Evolutionary conservation across 2,797 vertebrate genomes (phyloP), one percentile per base, ranked within the genome.

Genomic region (Rhincodon typus): DNA sequence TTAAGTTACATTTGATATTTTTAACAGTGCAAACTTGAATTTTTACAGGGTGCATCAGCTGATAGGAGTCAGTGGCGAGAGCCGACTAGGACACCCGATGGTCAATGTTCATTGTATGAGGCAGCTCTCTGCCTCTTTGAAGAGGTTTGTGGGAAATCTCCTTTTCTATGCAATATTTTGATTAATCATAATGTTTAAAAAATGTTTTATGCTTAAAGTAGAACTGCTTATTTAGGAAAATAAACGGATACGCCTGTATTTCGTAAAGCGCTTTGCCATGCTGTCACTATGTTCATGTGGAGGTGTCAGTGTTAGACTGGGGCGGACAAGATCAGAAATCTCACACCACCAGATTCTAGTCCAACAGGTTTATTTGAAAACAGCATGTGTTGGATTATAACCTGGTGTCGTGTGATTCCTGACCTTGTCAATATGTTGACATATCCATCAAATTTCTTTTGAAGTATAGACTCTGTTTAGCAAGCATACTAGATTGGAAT

Each of bases 1-100:
- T 50, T 86, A 38, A 70, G 19, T 53, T 57, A n/a, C 7, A 69
- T 50, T 87, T 95, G 95, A 19, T 5, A 21, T 19, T 91, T 93
- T 95, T 50, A 30, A 34, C 38, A 69, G 66, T 46, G 21, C 30
- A 70, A 66, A 53, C n/a, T 88, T 95, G 88, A 96, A 95, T 97
- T 79, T 96, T 96, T 97, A 30, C 96, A 99, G 99, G 99, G 99
- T 96, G 99, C 99, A 0, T 99, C 99, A 72, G 98, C 98, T 79
- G 99, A 99, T 97, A 98, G 99, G 94, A 99, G 98, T 96, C 99
- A 99, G 96, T 99, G 99, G 99, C 97, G 98, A 95, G 99, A 99
- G 96, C 99, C 99, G 46, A 99, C 98, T 0, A 98, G 98, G 95
- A 98, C 98, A 0, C 97, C 98, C 1, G 99, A 99, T 57, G 98